Evolutionary conservation across 2,797 vertebrate species (phyloP).

Genomic region (Brachymystax lenok): DNA sequence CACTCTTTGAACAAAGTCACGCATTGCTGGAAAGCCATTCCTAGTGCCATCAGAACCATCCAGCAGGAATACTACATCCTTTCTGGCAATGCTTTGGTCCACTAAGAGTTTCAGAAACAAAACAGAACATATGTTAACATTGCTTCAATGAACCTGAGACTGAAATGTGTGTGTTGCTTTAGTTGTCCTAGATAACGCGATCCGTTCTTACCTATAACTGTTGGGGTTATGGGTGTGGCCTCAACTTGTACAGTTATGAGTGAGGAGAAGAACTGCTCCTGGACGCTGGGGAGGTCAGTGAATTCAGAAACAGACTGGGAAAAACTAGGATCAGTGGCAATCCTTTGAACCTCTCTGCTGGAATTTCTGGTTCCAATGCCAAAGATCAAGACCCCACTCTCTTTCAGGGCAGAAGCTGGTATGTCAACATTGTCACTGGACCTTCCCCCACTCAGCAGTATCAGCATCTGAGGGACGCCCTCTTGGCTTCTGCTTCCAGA

Average conservation of each 20-base stretch:
- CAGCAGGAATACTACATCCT: constrained; percentile 44
- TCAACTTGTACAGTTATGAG: constrained; percentile 33
- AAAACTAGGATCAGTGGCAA: constrained; percentile 45
- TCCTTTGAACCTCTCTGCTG: constrained; percentile 45
- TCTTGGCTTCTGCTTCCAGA: constrained; percentile 57
- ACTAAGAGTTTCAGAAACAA: constrained; percentile 22
- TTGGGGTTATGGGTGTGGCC: constrained; percentile 33
- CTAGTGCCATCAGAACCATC: constrained; percentile 36
- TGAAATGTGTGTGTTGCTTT: constrained; percentile 4
- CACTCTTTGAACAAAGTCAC: constrained; percentile 11
- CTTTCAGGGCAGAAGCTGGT: constrained; percentile 33
- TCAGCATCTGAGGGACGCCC: constrained; percentile 52
- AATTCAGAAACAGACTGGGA: constrained; percentile 48
- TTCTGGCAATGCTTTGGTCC: constrained; percentile 16
- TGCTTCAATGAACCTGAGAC: neutral
- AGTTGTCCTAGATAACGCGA: neutral
- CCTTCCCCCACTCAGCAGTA: constrained; percentile 34
- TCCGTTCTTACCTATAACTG: constrained; percentile 54
- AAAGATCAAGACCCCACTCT: constrained; percentile 30
- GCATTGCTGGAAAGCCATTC: constrained; percentile 30
- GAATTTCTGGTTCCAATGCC: constrained; percentile 65
- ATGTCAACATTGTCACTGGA: constrained; percentile 13
- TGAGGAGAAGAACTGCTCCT: constrained; percentile 43
- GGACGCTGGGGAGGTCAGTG: constrained; percentile 49
- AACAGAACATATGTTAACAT: constrained; percentile 16